Evolutionary conservation across 2,113 vertebrate genomes (phyloP).

Genomic region (Nipponia nippon): DNA sequence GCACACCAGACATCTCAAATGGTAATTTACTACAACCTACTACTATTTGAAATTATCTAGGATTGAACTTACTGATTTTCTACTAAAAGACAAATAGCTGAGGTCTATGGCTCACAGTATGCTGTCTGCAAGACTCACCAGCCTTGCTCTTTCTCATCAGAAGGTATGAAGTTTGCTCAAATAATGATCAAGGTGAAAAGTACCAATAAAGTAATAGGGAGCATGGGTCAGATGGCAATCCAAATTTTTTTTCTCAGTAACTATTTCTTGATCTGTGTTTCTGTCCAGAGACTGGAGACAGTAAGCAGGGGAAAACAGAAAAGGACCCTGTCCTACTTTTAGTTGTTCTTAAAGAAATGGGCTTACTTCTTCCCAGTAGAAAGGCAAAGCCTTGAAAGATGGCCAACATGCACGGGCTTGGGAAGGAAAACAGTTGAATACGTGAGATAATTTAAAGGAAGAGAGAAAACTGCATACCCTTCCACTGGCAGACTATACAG

Average conservation of each 20-base stretch:
- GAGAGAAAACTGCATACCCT: background rate
- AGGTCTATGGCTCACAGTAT: background rate
- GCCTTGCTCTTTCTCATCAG: background rate
- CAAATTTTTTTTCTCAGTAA: background rate
- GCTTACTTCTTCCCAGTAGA: background rate
- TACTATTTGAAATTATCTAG: background rate
- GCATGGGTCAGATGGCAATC: background rate
- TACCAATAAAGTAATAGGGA: background rate
- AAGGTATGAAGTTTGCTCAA: background rate
- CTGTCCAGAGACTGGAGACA: background rate
- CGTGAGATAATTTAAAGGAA: background rate
- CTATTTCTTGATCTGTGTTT: background rate
- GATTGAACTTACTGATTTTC: background rate
- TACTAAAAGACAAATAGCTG: background rate
- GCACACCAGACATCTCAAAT: background rate
- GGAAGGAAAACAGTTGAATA: background rate
- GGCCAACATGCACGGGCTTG: background rate
- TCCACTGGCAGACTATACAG: background rate
- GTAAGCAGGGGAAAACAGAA: background rate
- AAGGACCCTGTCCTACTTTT: background rate
- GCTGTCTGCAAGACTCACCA: background rate
- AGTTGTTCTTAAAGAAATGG: background rate
- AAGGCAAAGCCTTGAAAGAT: background rate
- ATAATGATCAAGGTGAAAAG: background rate
- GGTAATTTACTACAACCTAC: background rate